phyloP scores from a whole-genome alignment of 1,140 invertebrate genomes.

The Spodoptera frugiperda region DNA sequence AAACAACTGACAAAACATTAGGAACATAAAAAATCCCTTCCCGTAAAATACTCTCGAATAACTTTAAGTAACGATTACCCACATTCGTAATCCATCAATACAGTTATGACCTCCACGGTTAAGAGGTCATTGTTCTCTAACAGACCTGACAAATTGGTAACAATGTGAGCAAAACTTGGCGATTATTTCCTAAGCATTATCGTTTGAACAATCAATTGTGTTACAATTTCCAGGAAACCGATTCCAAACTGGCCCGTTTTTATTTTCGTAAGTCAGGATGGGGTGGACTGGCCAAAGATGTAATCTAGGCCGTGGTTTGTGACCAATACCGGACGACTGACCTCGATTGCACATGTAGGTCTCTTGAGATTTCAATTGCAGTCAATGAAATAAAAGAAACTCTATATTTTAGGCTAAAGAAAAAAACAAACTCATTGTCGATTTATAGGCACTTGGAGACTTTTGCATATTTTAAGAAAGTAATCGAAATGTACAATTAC shows the following conservation, averaged over 20 bases:
- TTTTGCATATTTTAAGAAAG: no score
- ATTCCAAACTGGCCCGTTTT: constrained; percentile 7
- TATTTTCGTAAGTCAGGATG: constrained; percentile 32
- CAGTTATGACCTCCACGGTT: constrained; percentile 38
- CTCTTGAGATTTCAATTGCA: neutral
- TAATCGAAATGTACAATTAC: no score
- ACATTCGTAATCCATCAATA: neutral
- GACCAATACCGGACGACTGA: constrained; percentile 13
- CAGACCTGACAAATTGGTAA: constrained; percentile 26
- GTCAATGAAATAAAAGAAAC: neutral
- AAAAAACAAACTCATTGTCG: no score
- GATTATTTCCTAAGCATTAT: constrained; percentile 45
- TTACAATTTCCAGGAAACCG: constrained; percentile 50
- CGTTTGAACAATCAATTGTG: constrained; percentile 46
- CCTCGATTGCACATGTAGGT: neutral
- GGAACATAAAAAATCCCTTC: no score
- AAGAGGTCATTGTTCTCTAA: constrained; percentile 50
- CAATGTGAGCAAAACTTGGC: constrained; percentile 38
- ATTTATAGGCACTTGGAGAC: no score
- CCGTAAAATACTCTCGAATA: no score
- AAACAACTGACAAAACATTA: no score
- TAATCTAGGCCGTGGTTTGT: neutral
- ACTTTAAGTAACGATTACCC: no score
- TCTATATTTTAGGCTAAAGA: neutral
- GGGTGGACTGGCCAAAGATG: constrained; percentile 32